A percentile compares a stretch with the other conserved stretches of the same genome.
Evolutionary conservation across 2,113 vertebrate genomes (phyloP).

Genomic region (Orthonyx spaldingii): DNA sequence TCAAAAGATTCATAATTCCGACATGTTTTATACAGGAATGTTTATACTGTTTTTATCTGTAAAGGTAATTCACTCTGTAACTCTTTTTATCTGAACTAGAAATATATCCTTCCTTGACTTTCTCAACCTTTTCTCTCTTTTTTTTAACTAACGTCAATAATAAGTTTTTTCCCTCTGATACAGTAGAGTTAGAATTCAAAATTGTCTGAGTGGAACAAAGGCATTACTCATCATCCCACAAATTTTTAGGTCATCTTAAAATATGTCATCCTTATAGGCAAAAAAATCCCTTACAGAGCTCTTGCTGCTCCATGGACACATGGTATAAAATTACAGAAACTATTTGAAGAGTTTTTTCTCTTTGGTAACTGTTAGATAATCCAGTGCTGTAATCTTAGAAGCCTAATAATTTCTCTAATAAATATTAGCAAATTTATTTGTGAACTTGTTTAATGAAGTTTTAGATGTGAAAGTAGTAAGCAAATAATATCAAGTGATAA

Average conservation of each 20-base stretch:
- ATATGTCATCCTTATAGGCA: not conserved
- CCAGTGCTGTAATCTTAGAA: not conserved
- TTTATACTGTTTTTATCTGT: not conserved
- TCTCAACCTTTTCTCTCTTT: not conserved
- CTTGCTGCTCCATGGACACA: fast-evolving
- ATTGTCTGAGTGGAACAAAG: not conserved
- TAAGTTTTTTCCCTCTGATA: not conserved
- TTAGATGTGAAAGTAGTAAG: not conserved
- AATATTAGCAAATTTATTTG: not conserved
- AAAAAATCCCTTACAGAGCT: not conserved
- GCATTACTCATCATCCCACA: not conserved
- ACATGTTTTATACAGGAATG: not conserved
- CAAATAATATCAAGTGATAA: not conserved
- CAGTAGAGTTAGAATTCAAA: not conserved
- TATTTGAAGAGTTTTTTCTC: not conserved
- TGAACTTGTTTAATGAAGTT: not conserved
- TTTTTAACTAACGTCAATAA: not conserved
- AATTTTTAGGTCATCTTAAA: not conserved
- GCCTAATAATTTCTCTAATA: not conserved
- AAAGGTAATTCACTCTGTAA: not conserved
- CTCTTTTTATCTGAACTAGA: not conserved
- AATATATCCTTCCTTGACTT: not conserved
- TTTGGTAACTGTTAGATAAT: not conserved
- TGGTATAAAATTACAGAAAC: not conserved
- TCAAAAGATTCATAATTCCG: not conserved